phyloP scores from a whole-genome alignment of 2,113 vertebrate species.

The Pachyramphus minor region DNA sequence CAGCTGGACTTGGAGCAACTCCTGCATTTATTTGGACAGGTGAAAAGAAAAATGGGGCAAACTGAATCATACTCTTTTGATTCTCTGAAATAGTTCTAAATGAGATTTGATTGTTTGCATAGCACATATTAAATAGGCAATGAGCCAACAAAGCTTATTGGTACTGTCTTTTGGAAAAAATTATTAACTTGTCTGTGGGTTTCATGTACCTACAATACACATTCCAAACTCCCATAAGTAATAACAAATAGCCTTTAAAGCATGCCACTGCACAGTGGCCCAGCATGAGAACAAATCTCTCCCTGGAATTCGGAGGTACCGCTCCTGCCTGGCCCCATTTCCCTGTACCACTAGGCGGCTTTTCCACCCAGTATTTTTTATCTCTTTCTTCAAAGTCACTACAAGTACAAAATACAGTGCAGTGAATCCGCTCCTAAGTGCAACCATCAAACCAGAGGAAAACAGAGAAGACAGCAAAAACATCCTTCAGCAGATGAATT shows the following conservation, averaged over 20 bases:
- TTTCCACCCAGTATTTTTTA: background rate
- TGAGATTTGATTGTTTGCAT: background rate
- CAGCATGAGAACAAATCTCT: background rate
- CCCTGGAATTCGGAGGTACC: background rate
- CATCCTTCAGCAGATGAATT: background rate
- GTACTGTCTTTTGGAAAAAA: background rate
- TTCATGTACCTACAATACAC: background rate
- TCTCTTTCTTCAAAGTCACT: background rate
- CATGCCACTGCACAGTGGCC: background rate
- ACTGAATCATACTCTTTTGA: background rate
- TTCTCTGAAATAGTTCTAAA: background rate
- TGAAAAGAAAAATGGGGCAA: background rate
- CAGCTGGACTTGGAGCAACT: background rate
- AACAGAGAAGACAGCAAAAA: background rate
- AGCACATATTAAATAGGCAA: background rate
- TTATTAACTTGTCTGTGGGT: background rate
- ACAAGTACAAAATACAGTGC: background rate
- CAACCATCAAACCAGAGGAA: background rate
- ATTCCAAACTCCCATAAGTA: background rate
- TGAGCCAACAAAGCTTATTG: background rate
- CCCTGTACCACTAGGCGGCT: conserved; percentile 30
- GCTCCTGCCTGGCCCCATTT: background rate
- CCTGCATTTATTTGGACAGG: background rate
- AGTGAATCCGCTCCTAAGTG: background rate
- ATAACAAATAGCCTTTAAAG: background rate